These are phyloP conservation scores for Odontomyia ornata DNA, from an alignment of 2,888 invertebrate species.

Conservation along the genomic window DNA sequence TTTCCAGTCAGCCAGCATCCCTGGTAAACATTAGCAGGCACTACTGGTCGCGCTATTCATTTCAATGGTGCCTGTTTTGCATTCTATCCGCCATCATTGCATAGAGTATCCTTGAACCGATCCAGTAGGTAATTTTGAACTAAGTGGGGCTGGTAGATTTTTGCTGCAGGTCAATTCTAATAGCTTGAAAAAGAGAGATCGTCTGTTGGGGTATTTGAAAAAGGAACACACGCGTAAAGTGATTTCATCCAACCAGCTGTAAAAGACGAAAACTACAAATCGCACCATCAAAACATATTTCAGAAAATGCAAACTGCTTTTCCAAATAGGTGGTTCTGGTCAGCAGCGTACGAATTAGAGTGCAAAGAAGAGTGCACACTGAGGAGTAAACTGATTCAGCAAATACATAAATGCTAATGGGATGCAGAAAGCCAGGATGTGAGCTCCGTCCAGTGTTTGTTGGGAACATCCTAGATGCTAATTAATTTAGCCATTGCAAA, in stretches of 20 bases:
- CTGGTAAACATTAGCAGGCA: constrained; percentile 21
- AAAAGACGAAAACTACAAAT: not conserved
- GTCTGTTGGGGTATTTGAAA: not conserved
- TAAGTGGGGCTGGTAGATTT: too few relatives aligned
- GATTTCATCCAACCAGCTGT: not conserved
- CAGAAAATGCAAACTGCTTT: too few relatives aligned
- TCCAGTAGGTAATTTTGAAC: not conserved
- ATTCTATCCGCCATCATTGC: not conserved
- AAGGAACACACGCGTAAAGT: not conserved
- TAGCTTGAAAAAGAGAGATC: too few relatives aligned
- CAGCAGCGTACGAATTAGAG: too few relatives aligned
- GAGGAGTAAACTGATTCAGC: not conserved
- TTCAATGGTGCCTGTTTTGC: constrained; percentile 1
- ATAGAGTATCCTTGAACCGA: not conserved
- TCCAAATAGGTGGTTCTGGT: too few relatives aligned
- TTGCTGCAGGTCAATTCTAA: too few relatives aligned
- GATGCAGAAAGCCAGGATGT: not conserved
- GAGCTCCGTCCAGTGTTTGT: not conserved
- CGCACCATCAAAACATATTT: too few relatives aligned
- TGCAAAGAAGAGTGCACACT: not conserved
- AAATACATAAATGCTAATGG: constrained; percentile 4
- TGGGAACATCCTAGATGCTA: not conserved
- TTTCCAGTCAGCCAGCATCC: constrained; percentile 10
- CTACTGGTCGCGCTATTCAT: not conserved
- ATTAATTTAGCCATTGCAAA: constrained; percentile 9